Evolutionary conservation across 2,113 vertebrate species (phyloP).

Genomic region (Gasterosteus nipponicus): DNA sequence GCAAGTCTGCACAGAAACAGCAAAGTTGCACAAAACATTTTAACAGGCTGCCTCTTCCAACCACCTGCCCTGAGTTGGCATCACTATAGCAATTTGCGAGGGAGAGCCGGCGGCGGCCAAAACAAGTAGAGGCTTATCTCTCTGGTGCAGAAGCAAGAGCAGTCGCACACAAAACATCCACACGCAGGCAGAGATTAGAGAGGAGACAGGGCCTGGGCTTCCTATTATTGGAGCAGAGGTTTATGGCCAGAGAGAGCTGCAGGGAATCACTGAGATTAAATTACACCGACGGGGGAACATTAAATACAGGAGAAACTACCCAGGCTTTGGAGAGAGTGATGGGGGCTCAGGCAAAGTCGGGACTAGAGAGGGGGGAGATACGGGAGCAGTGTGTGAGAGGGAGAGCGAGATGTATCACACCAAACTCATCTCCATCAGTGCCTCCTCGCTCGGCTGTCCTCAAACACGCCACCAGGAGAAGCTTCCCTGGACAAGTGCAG

Average conservation of each 20-base stretch:
- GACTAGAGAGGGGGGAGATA: constrained; percentile 33
- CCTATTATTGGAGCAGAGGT: constrained; percentile 79
- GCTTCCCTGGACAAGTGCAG: neutral
- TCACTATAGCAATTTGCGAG: constrained; percentile 57
- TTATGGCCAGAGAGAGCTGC: constrained; percentile 73
- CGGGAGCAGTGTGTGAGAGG: constrained; percentile 7
- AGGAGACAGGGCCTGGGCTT: constrained; percentile 73
- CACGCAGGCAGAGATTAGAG: constrained; percentile 74
- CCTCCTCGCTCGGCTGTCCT: constrained; percentile 22
- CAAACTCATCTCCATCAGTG: constrained; percentile 25
- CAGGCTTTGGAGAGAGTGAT: constrained; percentile 50
- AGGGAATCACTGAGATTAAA: constrained; percentile 81
- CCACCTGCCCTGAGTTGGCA: constrained; percentile 30
- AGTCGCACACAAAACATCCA: constrained; percentile 52
- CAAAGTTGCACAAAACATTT: constrained; percentile 16
- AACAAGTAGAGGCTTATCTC: constrained; percentile 78
- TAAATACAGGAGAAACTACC: constrained; percentile 74
- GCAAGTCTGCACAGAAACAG: constrained; percentile 25
- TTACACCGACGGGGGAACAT: constrained; percentile 79
- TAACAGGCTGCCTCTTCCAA: constrained; percentile 24
- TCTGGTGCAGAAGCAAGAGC: constrained; percentile 63
- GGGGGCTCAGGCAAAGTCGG: constrained; percentile 41
- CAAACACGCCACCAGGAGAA: constrained; percentile 22
- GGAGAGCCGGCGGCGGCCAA: constrained; percentile 58
- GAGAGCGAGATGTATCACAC: constrained; percentile 47